Conservation (phyloP, 2,797 vertebrate genomes). For the Salmo trutta region DNA sequence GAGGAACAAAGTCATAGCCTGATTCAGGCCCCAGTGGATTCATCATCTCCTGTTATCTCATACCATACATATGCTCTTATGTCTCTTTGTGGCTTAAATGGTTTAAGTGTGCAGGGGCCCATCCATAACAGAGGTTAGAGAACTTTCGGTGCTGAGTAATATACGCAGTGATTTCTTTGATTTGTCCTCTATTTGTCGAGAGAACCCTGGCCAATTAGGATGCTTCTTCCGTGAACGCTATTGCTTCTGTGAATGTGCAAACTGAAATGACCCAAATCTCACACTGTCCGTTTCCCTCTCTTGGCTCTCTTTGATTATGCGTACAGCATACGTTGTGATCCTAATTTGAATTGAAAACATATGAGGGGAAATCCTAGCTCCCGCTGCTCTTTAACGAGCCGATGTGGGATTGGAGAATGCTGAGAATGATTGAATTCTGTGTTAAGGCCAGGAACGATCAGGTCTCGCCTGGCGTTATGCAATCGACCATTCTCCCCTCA, state of each 20-base stretch:
- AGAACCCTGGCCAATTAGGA: neutral
- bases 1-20: constrained; percentile 65
- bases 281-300: neutral
- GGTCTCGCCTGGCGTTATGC: constrained; percentile 75
- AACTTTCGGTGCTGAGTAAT: neutral
- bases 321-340: constrained; percentile 67
- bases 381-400: constrained; percentile 71
- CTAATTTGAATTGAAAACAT: constrained; percentile 76
- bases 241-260: neutral
- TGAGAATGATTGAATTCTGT: constrained; percentile 75
- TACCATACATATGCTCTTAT: constrained; percentile 55
- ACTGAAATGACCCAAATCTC: neutral
- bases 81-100: constrained; percentile 39
- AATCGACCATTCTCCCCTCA: constrained; percentile 71
- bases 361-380: constrained; percentile 74
- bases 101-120: constrained; percentile 43
- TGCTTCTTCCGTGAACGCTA: neutral
- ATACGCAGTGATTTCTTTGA: neutral
- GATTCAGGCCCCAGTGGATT: constrained; percentile 67
- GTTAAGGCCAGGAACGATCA: constrained; percentile 73
- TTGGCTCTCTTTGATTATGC: constrained; percentile 56
- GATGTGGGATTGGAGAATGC: constrained; percentile 73
- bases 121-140: neutral
- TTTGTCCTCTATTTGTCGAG: neutral
- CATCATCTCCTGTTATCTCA: constrained; percentile 62